A percentile compares a stretch with the other conserved stretches of the same genome.
phyloP scores from a whole-genome alignment of 64 coral and sea anemone genomes.

The Stylophora pistillata region DNA sequence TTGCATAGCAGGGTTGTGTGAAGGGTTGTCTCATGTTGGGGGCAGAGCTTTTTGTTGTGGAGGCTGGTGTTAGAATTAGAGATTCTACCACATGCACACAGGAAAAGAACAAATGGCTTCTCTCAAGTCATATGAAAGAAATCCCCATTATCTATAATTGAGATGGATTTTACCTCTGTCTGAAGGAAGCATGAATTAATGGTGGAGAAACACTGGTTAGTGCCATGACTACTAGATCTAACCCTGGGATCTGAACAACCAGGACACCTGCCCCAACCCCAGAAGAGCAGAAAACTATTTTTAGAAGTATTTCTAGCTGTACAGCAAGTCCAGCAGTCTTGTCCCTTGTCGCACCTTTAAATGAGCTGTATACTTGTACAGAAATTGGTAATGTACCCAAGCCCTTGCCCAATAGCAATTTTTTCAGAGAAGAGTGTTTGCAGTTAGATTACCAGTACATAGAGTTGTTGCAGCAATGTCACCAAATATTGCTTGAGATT shows the following conservation, averaged over 20 bases:
- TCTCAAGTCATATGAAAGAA: constrained; percentile 11
- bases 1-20: constrained; percentile 38
- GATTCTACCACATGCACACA: constrained; percentile 18
- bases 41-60: constrained; percentile 1
- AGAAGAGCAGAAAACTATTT: constrained; percentile 21
- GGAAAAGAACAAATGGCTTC: constrained; percentile 41
- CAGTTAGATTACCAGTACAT: constrained; percentile 1
- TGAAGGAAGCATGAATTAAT: constrained; percentile 8
- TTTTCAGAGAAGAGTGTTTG: neutral
- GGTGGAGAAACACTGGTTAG: constrained; percentile 4
- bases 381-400: neutral
- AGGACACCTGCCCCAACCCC: neutral
- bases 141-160: constrained; percentile 35
- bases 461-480: constrained; percentile 26
- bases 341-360: constrained; percentile 52
- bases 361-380: constrained; percentile 13
- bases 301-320: neutral
- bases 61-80: constrained; percentile 20
- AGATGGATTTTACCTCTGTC: constrained; percentile 57
- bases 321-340: constrained; percentile 37
- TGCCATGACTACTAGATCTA: neutral
- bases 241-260: neutral
- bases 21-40: constrained; percentile 38
- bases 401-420: neutral
- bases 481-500: constrained; percentile 3